Base-by-base conservation (phyloP, 2,888 invertebrate genomes). In the Cantharis flavilabris region DNA sequence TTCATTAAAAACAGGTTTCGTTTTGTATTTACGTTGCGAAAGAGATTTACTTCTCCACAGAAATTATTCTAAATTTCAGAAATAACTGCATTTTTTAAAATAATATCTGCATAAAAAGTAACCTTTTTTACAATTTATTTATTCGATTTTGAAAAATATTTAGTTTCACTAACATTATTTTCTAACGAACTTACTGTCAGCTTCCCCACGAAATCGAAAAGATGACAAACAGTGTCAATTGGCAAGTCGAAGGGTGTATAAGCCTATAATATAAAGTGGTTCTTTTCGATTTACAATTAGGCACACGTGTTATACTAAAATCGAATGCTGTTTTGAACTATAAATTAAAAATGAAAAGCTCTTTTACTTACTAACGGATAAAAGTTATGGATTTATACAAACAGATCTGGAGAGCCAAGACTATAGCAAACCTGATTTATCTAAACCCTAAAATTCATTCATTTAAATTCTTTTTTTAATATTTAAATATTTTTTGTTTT, bases 151-250 rank as follows among this genome's bases (percentile, higher is more conserved):
- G 10, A 49, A 49, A 30, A 63, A 64, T 16, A 30, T 64, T 1
- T 11, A 64, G 63, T 14, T 16, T 20, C n/a, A 23, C 23, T 23
- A 23, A 72, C n/a, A 14, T 67, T 16, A 69, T 11, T 30, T 20
- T 62, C 70, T 73, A 75, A 75, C 75, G 75, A 75, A 75, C 70
- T 33, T 75, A 28, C 26, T 73, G 11, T 16, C 67, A 63, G 49
- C 69, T 62, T 9, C 49, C 64, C 73, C 62, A 33, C 62, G 75
- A 75, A 16, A 75, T 71, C 20, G 13, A n/a, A 70, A 75, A 30
- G 70, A 70, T 49, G 75, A 75, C 69, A 63, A 70, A 75, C 75
- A 71, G 75, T 14, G 75, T 71, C 75, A 67, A 67, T 75, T 75
- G 75, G 49, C 64, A 75, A 75, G 65, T 70, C 70, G 69, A 65